Base-by-base conservation (phyloP, 2,797 vertebrate genomes). In the Catostomus latipinnis region DNA sequence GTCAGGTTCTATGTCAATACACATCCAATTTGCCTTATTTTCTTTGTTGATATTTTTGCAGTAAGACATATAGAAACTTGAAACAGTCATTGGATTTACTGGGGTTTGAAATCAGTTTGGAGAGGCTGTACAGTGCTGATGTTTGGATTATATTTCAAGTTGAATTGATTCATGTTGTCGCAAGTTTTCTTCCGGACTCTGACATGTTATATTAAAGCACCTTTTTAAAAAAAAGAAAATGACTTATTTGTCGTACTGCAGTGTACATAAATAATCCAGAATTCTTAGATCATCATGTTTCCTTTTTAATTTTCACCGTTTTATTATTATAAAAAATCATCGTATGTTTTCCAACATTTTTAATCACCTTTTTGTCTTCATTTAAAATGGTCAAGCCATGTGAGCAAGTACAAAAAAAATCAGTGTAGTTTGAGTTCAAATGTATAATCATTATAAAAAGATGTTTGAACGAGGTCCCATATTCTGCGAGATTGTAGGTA, bases 161-260 rank as follows among this genome's bases (percentile, higher is more conserved):
- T 82, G 62, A 81, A 82, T 54, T 84, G 84, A 75, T 82, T 84
- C 78, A 86, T 88, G 83, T 84, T 86, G 76, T 73, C 45, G n/a
- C 85, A 76, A 66, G 82, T 85, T 87, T 90, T 84, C 80, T 89
- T 88, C 71, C 60, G 87, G 80, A 87, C 82, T 86, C 76, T 84
- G 83, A 86, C 65, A 89, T 34, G 34, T 34, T 34, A 34, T 87
- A 94, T 93, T 94, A 94, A 94, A 94, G 92, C 92, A 92, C 90
- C 91, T 93, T 92, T 92, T 89, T 90, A 88, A 84, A 71, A 81
- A 83, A 84, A 34, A 34, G 78, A 57, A 43, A 22, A 50, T 7
- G 74, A n/a, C 16, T 65, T 50, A 68, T 50, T 78, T 74, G 34
- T 34, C 34, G 2, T 34, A 34, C 34, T 34, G 34, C 34, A 34